These are phyloP conservation scores for Zaprionus obscuricornis DNA, from an alignment of 2,888 invertebrate species.

Conservation along the genomic window DNA sequence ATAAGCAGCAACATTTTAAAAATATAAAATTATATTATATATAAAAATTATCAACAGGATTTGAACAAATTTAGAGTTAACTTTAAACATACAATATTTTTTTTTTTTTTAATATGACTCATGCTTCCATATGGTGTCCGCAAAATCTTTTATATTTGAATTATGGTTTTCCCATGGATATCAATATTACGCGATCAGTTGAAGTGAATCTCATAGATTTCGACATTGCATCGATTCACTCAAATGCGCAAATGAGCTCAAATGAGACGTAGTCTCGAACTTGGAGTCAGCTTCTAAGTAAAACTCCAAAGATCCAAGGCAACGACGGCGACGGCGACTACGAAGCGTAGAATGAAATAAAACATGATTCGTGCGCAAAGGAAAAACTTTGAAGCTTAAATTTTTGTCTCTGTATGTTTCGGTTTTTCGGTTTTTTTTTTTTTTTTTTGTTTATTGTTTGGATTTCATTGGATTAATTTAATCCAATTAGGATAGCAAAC, in stretches of 20 bases:
- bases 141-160: too few relatives aligned
- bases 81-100: too few relatives aligned
- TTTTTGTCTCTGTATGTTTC: too few relatives aligned
- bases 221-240: conserved; percentile 65
- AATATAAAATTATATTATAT: too few relatives aligned
- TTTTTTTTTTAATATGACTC: too few relatives aligned
- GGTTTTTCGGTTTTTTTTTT: too few relatives aligned
- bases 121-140: too few relatives aligned
- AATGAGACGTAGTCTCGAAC: conserved; percentile 34
- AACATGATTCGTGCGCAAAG: conserved; percentile 67
- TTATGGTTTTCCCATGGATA: conserved; percentile 76
- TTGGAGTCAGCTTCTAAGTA: conserved; percentile 61
- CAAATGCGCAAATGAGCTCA: conserved; percentile 60
- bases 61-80: too few relatives aligned
- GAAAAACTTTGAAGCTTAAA: conserved; percentile 28
- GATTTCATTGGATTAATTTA: conserved; percentile 67
- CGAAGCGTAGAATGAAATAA: too few relatives aligned
- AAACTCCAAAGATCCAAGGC: conserved; percentile 26
- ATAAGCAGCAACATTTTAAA: too few relatives aligned
- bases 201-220: conserved; percentile 60
- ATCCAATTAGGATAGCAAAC: conserved; percentile 70
- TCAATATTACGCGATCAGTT: conserved; percentile 57
- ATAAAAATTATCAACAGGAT: too few relatives aligned
- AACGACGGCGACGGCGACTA: too few relatives aligned
- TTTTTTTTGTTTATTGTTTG: conserved; percentile 65